A percentile compares a stretch with the other conserved stretches of the same genome.
Conservation (phyloP, 2,888 invertebrate species). For the Argynnis bischoffii region DNA sequence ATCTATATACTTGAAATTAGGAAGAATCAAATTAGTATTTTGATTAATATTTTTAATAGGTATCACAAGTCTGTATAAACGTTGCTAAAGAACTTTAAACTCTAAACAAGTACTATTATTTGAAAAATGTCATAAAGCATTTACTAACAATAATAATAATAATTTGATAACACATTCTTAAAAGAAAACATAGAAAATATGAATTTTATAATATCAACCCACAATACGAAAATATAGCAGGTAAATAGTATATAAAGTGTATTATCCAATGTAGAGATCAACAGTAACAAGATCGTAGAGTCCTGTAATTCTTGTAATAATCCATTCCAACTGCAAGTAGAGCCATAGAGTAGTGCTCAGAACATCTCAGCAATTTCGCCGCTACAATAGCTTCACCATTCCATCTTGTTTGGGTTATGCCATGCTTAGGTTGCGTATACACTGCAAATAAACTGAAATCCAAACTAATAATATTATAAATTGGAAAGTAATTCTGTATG, state of each 20-base stretch:
- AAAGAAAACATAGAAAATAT: too few species aligned
- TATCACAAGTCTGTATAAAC: too few species aligned
- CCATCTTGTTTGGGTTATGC: slow-evolving; percentile 2
- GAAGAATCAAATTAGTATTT: too few species aligned
- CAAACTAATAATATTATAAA: background rate
- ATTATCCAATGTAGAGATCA: background rate
- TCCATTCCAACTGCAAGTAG: background rate
- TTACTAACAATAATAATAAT: too few species aligned
- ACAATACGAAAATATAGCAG: too few species aligned
- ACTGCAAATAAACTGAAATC: background rate
- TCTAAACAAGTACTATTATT: too few species aligned
- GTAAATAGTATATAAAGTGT: background rate
- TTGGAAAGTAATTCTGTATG: background rate
- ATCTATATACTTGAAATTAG: too few species aligned
- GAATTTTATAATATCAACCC: too few species aligned
- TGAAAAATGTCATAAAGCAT: too few species aligned
- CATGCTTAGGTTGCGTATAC: slow-evolving; percentile 6
- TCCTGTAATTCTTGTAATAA: slow-evolving; percentile 4
- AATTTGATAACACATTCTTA: too few species aligned
- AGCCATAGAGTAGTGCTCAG: slow-evolving; percentile 9
- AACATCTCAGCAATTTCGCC: slow-evolving; percentile 20
- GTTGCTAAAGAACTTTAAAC: too few species aligned
- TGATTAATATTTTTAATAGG: too few species aligned
- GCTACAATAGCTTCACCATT: slow-evolving; percentile 5
- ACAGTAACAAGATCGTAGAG: background rate